Evolutionary conservation across 1,140 invertebrate genomes (phyloP).

Genomic region (Prorops nasuta): DNA sequence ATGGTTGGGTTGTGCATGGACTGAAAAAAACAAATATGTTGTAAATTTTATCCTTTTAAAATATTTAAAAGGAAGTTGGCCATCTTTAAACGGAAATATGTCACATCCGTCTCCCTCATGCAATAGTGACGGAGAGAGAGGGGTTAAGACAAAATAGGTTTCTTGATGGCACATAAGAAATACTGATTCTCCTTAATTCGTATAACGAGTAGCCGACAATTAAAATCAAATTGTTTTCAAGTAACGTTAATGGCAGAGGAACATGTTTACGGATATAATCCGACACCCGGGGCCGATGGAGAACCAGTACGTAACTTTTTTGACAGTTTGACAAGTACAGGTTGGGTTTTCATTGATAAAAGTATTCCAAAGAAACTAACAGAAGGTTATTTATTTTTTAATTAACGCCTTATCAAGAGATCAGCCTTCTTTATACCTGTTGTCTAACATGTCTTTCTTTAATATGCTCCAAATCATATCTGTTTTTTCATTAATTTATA

Average conservation of each 20-base stretch:
- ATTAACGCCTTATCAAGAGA: background rate
- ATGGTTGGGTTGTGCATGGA: too few species aligned
- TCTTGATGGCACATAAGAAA: slow-evolving; percentile 50
- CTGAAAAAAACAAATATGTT: too few species aligned
- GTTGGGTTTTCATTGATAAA: slow-evolving; percentile 37
- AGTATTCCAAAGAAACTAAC: background rate
- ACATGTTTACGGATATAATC: slow-evolving; percentile 55
- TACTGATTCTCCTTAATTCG: slow-evolving; percentile 31
- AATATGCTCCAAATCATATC: background rate
- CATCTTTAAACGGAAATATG: slow-evolving; percentile 43
- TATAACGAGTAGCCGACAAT: slow-evolving; percentile 24
- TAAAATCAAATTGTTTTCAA: slow-evolving; percentile 27
- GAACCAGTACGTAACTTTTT: slow-evolving; percentile 51
- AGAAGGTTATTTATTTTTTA: background rate
- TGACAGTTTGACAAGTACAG: slow-evolving; percentile 49
- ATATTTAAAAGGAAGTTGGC: slow-evolving; percentile 36
- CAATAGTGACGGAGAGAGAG: slow-evolving; percentile 35
- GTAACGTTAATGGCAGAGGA: slow-evolving; percentile 56
- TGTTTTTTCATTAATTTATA: background rate
- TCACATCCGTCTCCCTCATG: slow-evolving; percentile 47
- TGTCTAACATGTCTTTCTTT: slow-evolving; percentile 10
- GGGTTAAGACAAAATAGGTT: slow-evolving; percentile 51
- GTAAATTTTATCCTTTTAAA: slow-evolving; percentile 14
- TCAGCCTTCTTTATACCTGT: background rate
- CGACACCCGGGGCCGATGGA: slow-evolving; percentile 46